phyloP scores from a whole-genome alignment of 2,797 vertebrate species.

The Mastacembelus armatus region DNA sequence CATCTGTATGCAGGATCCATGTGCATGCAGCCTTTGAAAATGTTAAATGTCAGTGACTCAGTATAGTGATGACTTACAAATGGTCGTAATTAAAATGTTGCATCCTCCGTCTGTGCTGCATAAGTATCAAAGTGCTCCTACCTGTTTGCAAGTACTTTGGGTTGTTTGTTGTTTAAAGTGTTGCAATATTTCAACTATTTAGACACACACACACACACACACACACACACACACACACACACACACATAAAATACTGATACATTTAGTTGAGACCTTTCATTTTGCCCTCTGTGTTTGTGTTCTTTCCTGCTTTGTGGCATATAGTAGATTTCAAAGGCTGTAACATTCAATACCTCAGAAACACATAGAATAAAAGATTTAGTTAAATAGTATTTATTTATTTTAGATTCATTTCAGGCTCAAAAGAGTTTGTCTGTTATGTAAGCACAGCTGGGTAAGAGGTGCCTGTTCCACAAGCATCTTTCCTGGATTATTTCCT shows the following conservation, averaged over 20 bases:
- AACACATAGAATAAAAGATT: constrained; percentile 40
- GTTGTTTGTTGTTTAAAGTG: not conserved
- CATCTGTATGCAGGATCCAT: constrained; percentile 22
- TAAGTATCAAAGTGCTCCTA: not conserved
- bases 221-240: not conserved
- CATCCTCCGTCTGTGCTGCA: constrained; percentile 7
- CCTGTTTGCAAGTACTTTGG: not conserved
- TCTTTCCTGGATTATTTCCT: constrained; percentile 61
- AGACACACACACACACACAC: not conserved
- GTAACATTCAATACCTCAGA: constrained; percentile 29
- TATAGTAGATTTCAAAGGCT: constrained; percentile 35
- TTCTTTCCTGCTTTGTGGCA: constrained; percentile 31
- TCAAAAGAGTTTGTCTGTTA: constrained; percentile 39
- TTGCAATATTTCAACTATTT: too few species aligned
- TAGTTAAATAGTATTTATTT: constrained; percentile 59
- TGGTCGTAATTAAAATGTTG: constrained; percentile 29
- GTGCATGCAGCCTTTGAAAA: constrained; percentile 22
- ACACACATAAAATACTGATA: constrained; percentile 39
- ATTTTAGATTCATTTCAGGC: constrained; percentile 52
- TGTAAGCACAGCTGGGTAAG: constrained; percentile 61
- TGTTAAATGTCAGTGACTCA: constrained; percentile 41
- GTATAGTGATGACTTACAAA: constrained; percentile 18
- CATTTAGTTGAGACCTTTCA: constrained; percentile 24
- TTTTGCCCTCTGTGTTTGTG: constrained; percentile 16
- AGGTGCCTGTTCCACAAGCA: constrained; percentile 39